Evolutionary conservation across 2,888 invertebrate species (phyloP), one percentile per base, ranked within the genome.

Genomic region (Linnaemya vulpina): DNA sequence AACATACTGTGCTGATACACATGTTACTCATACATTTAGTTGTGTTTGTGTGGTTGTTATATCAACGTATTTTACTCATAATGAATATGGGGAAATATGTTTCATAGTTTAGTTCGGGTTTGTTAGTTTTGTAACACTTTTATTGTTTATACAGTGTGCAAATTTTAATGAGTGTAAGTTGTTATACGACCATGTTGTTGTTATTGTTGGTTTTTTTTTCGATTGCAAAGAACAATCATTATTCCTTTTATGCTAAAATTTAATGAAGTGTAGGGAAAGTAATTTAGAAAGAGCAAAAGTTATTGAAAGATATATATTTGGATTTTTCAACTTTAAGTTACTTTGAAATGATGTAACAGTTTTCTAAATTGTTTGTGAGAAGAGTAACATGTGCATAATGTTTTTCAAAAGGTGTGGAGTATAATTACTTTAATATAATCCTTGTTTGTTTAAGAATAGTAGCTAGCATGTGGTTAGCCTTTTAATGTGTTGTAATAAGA

Each of bases 91-190:
- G 22, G 20, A 35, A 76, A 58, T 43, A 20, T 30, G 51, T 51
- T 49, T 3, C 13, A n/a, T 40, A 17, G 22, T 62, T 63, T 15
- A 49, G 62, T 51, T 51, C 1, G 20, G 9, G 13, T 62, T 51
- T 62, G 68, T 63, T 71, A 71, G 53, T 79, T 63, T 55, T 22
- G 30, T 55, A 53, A 49, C 58, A 65, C 25, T 65, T 73, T 49
- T 67, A 58, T 46, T 58, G 17, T 58, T 3, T 60, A 17, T 60
- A 77, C 43, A 49, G 67, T 38, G 22, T 68, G 68, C 67, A 38
- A 55, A 73, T 80, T 73, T 58, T 80, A 80, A 80, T 80, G 79
- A 80, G 58, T 73, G 35, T 7, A 58, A 55, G 7, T 67, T 38
- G 35, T 68, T 20, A 35, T 67, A 35, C 8, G 25, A 43, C 13